Percentiles rank a stretch among this genome's conserved stretches.
These are phyloP conservation scores for Phycodurus eques DNA, from an alignment of 2,113 vertebrate genomes.

Conservation along the genomic window DNA sequence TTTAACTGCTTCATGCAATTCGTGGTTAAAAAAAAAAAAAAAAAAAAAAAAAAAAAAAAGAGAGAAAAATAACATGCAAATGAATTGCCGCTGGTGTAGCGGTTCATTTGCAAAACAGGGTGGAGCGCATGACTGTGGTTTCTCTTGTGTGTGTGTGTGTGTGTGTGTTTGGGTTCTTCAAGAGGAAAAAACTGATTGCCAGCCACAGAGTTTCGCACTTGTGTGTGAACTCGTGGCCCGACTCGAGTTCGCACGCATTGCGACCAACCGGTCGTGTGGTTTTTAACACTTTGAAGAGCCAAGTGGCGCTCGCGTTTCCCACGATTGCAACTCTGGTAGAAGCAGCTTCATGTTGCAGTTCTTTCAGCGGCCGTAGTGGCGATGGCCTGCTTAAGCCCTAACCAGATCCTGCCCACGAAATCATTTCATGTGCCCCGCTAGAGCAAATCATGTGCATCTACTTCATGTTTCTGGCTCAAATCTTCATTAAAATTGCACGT, in stretches of 20 bases:
- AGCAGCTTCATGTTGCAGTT: neutral
- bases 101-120: constrained; percentile 48
- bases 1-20: constrained; percentile 2
- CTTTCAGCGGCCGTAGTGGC: neutral
- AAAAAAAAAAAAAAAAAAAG: neutral
- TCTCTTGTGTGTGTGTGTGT: constrained; percentile 20
- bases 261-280: constrained; percentile 69
- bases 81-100: constrained; percentile 18
- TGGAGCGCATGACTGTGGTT: constrained; percentile 51
- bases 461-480: neutral
- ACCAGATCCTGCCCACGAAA: too few relatives aligned
- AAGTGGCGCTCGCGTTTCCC: constrained; percentile 71
- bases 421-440: too few relatives aligned
- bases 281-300: constrained; percentile 72
- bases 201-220: constrained; percentile 27
- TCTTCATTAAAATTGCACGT: too few relatives aligned
- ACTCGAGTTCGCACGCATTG: neutral
- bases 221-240: neutral
- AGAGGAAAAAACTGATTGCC: constrained; percentile 69
- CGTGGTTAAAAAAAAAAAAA: neutral
- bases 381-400: too few relatives aligned
- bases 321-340: constrained; percentile 1
- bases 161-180: constrained; percentile 41
- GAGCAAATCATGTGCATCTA: neutral
- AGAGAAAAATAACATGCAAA: constrained; percentile 3